Evolutionary conservation across 2,888 invertebrate species (phyloP).

Genomic region (Lasioglossum figueresi): DNA sequence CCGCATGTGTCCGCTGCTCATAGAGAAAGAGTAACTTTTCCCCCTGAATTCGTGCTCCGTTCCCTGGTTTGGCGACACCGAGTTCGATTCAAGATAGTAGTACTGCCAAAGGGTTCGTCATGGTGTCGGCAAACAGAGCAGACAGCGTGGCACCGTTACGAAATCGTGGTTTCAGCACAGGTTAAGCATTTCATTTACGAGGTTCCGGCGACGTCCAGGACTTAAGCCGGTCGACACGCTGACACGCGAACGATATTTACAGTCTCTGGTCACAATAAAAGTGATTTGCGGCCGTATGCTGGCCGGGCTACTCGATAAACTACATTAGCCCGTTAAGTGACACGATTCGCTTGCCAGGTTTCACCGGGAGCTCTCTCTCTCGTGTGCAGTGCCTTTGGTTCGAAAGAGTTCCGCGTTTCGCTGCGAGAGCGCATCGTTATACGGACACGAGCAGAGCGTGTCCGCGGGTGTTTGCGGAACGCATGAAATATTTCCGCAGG

Average conservation of each 20-base stretch:
- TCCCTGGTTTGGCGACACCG: background rate
- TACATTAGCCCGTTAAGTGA: constrained; percentile 17
- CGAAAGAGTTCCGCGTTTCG: constrained; percentile 21
- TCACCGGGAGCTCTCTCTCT: constrained; percentile 1
- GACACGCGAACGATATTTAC: constrained; percentile 8
- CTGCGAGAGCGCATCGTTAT: constrained; percentile 15
- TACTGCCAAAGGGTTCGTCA: background rate
- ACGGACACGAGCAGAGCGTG: constrained; percentile 11
- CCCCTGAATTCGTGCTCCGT: too few species aligned
- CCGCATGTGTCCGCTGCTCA: too few species aligned
- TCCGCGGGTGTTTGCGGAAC: constrained; percentile 14
- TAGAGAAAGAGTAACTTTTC: too few species aligned
- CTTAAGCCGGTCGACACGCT: background rate
- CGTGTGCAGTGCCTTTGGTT: background rate
- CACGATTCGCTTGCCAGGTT: constrained; percentile 18
- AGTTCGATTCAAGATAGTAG: too few species aligned
- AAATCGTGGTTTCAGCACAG: background rate
- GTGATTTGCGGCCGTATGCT: background rate
- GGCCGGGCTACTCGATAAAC: constrained; percentile 11
- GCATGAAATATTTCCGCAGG: constrained; percentile 18
- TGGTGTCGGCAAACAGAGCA: background rate
- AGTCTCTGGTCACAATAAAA: constrained; percentile 9
- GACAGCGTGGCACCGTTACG: background rate
- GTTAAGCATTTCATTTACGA: constrained; percentile 1
- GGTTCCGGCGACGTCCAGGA: background rate